Conservation (phyloP, 1,140 invertebrate species). For the Drosophila simulans region DNA sequence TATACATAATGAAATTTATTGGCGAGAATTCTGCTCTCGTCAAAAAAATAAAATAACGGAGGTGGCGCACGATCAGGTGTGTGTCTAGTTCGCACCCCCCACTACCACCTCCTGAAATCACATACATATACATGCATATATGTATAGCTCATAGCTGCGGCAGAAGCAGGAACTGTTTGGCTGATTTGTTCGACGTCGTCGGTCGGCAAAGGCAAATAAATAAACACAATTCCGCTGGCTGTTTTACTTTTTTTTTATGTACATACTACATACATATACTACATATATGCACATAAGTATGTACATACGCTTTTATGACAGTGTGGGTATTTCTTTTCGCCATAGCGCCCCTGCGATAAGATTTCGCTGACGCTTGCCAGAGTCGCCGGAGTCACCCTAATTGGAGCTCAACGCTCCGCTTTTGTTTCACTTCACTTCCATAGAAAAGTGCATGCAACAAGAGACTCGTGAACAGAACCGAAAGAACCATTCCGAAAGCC, state of each 20-base stretch:
- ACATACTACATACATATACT: background rate
- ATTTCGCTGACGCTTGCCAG: constrained; percentile 76
- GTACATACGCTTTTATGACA: constrained; percentile 4
- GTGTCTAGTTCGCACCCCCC: constrained; percentile 32
- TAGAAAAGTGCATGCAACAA: constrained; percentile 82
- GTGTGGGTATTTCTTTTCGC: constrained; percentile 38
- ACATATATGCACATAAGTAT: background rate
- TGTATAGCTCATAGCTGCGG: constrained; percentile 14
- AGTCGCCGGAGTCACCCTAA: constrained; percentile 61
- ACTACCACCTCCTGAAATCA: constrained; percentile 6
- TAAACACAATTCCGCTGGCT: constrained; percentile 61
- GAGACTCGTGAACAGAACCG: constrained; percentile 73
- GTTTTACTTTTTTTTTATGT: constrained; percentile 39
- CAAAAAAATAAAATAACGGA: constrained; percentile 20
- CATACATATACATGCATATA: background rate
- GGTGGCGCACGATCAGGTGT: constrained; percentile 50
- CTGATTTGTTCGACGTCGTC: constrained; percentile 58
- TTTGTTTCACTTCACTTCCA: constrained; percentile 77
- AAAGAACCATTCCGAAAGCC: constrained; percentile 36
- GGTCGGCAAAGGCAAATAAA: constrained; percentile 50
- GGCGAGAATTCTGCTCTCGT: constrained; percentile 27
- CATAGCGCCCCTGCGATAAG: constrained; percentile 65
- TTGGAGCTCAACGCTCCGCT: constrained; percentile 80
- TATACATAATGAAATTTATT: constrained; percentile 23
- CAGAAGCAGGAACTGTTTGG: constrained; percentile 80